phyloP scores from a whole-genome alignment of 2,113 vertebrate genomes.

The Chloropsis hardwickii region DNA sequence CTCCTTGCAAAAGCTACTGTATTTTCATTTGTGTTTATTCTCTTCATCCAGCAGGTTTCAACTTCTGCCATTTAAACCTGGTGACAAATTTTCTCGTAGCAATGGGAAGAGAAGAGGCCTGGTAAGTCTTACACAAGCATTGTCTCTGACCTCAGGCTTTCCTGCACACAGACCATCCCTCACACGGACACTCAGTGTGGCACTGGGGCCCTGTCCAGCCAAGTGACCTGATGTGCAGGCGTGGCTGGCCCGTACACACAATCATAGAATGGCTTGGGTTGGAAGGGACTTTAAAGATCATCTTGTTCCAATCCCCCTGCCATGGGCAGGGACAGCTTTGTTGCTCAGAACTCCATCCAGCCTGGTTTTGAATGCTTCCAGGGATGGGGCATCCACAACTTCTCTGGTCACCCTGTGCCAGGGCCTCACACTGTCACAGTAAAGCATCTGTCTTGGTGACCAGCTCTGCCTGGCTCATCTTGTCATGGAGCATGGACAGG shows the following conservation, averaged over 20 bases:
- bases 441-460: background rate
- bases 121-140: background rate
- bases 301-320: background rate
- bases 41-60: background rate
- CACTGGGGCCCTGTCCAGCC: background rate
- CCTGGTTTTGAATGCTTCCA: background rate
- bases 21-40: background rate
- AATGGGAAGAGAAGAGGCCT: background rate
- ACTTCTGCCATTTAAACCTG: background rate
- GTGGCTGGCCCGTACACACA: background rate
- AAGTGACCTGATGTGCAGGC: background rate
- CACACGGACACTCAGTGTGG: too few relatives aligned
- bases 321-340: background rate
- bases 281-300: background rate
- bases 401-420: background rate
- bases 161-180: background rate
- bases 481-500: rapidly evolving
- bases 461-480: background rate
- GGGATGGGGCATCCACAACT: background rate
- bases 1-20: background rate
- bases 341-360: background rate
- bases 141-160: background rate
- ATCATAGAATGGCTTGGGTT: background rate
- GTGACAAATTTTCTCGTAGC: background rate
- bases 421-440: background rate